Conservation (phyloP, 2,888 invertebrate genomes). For the Lepidochitona cinerea region DNA sequence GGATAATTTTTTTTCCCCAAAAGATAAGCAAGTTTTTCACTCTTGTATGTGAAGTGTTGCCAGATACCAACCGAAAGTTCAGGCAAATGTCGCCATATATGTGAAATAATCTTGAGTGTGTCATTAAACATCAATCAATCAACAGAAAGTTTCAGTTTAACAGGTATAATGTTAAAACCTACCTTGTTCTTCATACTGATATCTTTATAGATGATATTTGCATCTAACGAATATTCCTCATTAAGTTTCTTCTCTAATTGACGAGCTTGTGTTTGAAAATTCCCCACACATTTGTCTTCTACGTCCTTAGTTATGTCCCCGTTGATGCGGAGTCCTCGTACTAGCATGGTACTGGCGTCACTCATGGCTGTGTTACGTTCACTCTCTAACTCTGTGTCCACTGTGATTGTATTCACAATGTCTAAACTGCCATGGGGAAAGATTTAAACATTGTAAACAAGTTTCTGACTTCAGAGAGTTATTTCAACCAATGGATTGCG, state of each 20-base stretch:
- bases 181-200: conserved; percentile 65
- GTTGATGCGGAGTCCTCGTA: conserved; percentile 55
- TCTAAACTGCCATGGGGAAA: conserved; percentile 42
- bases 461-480: too few species aligned
- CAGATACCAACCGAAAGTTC: too few species aligned
- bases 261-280: conserved; percentile 31
- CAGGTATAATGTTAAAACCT: too few species aligned
- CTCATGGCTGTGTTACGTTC: conserved; percentile 59
- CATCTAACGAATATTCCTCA: conserved; percentile 53
- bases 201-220: conserved; percentile 54
- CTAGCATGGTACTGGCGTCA: conserved; percentile 45
- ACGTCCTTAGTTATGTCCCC: conserved; percentile 52
- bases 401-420: conserved; percentile 55
- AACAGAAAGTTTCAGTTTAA: too few species aligned
- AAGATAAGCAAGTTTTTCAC: too few species aligned
- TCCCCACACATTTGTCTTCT: conserved; percentile 39
- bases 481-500: too few species aligned
- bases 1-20: too few species aligned
- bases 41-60: too few species aligned
- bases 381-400: conserved; percentile 62
- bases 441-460: too few species aligned
- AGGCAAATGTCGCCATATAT: too few species aligned
- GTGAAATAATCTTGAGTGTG: too few species aligned
- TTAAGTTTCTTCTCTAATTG: conserved; percentile 54
- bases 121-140: too few species aligned